Conservation (phyloP, 2,797 vertebrate genomes). For the Rhynchonycteris naso region DNA sequence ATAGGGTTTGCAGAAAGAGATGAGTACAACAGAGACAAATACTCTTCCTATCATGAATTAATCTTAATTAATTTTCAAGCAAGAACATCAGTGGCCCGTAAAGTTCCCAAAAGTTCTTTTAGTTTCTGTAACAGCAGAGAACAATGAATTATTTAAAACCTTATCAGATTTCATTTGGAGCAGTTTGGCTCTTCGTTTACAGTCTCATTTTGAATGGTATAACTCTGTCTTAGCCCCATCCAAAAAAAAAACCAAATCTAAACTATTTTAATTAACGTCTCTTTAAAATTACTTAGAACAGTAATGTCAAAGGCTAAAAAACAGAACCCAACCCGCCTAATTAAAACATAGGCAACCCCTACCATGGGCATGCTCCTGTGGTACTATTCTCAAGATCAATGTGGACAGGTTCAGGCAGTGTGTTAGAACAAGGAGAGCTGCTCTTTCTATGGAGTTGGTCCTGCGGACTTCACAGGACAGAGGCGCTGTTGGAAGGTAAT, state of each 20-base stretch:
- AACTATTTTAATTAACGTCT: constrained; percentile 36
- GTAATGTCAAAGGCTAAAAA: background rate
- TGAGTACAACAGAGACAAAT: background rate
- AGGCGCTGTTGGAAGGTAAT: background rate
- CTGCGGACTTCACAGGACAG: background rate
- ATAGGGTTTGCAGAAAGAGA: background rate
- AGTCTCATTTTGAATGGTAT: background rate
- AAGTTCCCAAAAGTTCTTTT: background rate
- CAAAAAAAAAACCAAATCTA: too few species aligned
- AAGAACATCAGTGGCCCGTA: background rate
- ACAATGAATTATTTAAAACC: background rate
- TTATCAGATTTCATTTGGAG: background rate
- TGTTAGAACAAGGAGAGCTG: background rate
- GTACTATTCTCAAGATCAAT: constrained; percentile 35
- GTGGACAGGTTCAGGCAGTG: constrained; percentile 22
- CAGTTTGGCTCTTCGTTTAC: background rate
- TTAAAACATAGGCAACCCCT: background rate
- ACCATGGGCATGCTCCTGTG: background rate
- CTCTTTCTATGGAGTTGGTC: background rate
- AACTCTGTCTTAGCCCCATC: background rate
- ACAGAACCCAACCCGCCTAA: background rate
- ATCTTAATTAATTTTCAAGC: constrained; percentile 17
- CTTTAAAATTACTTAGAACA: background rate
- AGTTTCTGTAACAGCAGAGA: background rate
- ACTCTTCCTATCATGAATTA: background rate